These are phyloP conservation scores for Drosophila ustulata DNA, from an alignment of 2,888 invertebrate species.

Conservation along the genomic window DNA sequence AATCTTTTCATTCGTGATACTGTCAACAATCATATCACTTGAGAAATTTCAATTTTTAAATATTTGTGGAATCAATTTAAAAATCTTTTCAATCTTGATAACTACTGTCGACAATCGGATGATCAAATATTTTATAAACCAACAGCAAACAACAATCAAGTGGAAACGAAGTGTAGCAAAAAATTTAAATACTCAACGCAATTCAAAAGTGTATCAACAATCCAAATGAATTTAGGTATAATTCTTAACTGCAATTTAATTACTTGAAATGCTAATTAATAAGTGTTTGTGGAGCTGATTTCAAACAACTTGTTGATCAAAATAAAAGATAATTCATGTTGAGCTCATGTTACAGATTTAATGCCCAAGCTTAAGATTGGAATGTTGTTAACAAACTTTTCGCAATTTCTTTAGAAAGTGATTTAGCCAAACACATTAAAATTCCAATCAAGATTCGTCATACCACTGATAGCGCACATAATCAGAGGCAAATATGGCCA, in stretches of 20 bases:
- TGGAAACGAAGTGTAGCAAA: neutral
- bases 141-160: neutral
- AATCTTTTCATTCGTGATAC: too few relatives aligned
- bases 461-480: conserved; percentile 6
- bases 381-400: neutral
- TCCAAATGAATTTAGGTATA: neutral
- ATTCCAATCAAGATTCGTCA: neutral
- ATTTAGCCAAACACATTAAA: neutral
- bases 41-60: too few relatives aligned
- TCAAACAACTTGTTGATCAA: neutral
- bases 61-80: neutral
- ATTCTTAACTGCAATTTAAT: neutral
- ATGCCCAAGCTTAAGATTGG: neutral
- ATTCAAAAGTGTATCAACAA: neutral
- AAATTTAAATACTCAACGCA: neutral
- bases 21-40: too few relatives aligned
- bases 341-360: neutral
- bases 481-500: neutral
- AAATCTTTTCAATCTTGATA: neutral
- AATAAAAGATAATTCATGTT: neutral
- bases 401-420: neutral
- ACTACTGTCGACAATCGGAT: neutral
- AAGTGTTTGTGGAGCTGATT: neutral
- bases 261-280: neutral
- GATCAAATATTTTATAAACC: neutral